phyloP scores from a whole-genome alignment of 2,797 vertebrate genomes.

The Aldrovandia affinis region DNA sequence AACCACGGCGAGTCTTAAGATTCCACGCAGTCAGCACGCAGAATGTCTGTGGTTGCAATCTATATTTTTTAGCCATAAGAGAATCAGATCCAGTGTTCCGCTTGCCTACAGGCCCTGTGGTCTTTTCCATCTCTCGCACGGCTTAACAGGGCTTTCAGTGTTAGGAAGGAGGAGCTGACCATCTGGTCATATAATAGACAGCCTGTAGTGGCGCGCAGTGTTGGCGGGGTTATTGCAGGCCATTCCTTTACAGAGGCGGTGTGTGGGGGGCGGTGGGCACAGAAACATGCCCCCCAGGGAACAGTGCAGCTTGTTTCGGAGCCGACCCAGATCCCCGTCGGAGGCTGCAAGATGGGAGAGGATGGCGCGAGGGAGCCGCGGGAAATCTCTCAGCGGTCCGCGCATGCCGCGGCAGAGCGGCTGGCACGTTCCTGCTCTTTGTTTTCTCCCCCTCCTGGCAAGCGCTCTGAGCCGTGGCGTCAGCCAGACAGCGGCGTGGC shows the following conservation, averaged over 20 bases:
- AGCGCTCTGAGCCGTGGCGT: background rate
- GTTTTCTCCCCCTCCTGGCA: background rate
- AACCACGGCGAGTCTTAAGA: background rate
- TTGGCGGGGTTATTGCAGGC: background rate
- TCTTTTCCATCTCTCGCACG: background rate
- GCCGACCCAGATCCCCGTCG: background rate
- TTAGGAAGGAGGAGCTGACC: background rate
- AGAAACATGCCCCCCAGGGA: background rate
- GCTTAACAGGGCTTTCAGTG: background rate
- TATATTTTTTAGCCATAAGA: background rate
- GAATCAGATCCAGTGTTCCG: background rate
- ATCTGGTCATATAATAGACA: background rate
- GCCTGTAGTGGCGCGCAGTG: background rate
- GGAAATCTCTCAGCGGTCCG: no score
- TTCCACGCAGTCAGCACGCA: background rate
- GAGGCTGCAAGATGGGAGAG: background rate
- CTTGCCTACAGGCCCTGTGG: background rate
- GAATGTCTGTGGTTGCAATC: background rate
- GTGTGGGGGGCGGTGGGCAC: background rate
- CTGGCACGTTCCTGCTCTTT: background rate
- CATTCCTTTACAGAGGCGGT: background rate
- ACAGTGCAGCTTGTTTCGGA: background rate
- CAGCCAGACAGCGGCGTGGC: background rate
- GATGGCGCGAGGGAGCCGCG: background rate
- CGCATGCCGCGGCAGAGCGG: no score